Base-by-base conservation (phyloP, 2,888 invertebrate species). In the Euzetes globulus region DNA sequence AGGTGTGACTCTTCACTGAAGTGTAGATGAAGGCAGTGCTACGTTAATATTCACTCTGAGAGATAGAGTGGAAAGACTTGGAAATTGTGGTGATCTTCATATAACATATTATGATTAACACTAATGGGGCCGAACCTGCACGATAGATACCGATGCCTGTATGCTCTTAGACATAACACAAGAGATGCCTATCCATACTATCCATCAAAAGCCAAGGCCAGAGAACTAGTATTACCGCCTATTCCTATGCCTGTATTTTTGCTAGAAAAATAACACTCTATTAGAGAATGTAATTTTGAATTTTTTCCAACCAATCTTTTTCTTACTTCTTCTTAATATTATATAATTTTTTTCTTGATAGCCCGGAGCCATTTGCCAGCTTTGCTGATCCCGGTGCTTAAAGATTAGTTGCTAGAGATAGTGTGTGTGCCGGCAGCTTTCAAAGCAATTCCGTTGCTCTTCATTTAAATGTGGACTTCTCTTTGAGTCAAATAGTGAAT, bases 71-170 rank as follows among this genome's bases (percentile, higher is more conserved):
- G 33, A 65, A 13, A 22, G 65, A 27, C 29, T 58, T 17, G 6
- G 19, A 19, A 65, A 65, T 65, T 11, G 37, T 65, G 25, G 58
- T 58, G 58, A 33, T 65, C 41, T 45, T 70, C 45, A 41, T 70
- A 70, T 41, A 41, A 70, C 41, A 47, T 70, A 70, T 70, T 70
- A 70, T 70, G 70, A 70, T 70, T 70, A 70, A 13, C 70, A 47
- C 70, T 70, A 70, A 70, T 70, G 47, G 70, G 41, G 47, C 70
- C 47, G 70, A 70, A 70, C 70, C 68, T 25, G 45, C 70, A 70
- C 70, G 70, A 45, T 65, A 65, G 45, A 25, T 47, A 45, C 25
- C 25, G 22, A 6, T 68, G 68, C 41, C 11, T 27, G 47, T 17
- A 15, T 37, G 63, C 63, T 15, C 58, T 41, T 41, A 41, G 19